Percentiles rank a stretch among this genome's conserved stretches.
Evolutionary conservation across 2,113 vertebrate species (phyloP).

Genomic region (Oceanites oceanicus): DNA sequence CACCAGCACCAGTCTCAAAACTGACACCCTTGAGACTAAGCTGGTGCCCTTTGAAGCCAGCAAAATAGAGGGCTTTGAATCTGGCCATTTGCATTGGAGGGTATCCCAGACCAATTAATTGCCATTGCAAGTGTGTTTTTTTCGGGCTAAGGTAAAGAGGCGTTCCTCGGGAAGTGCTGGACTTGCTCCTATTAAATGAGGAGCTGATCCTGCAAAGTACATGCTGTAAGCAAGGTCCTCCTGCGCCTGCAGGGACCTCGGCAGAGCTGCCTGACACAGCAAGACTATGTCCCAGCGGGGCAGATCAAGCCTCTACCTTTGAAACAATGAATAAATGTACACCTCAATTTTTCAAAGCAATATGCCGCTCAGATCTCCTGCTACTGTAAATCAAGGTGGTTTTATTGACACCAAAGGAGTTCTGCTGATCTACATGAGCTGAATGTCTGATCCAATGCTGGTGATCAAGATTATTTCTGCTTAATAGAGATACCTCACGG

Average conservation of each 20-base stretch:
- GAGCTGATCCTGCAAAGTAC: not conserved
- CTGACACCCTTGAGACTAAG: not conserved
- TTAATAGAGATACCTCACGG: not conserved
- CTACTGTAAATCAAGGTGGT: conserved; percentile 15
- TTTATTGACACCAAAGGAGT: conserved; percentile 36
- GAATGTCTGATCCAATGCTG: not conserved
- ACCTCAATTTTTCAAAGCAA: not conserved
- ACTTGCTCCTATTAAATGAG: not conserved
- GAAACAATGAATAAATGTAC: not conserved
- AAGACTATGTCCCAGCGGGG: not conserved
- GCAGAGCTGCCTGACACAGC: not conserved
- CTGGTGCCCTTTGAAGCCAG: conserved; percentile 20
- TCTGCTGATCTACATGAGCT: conserved; percentile 6
- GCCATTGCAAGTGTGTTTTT: not conserved
- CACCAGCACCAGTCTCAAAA: not conserved
- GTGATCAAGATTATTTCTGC: not conserved
- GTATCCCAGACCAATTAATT: conserved; percentile 53
- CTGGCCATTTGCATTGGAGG: conserved; percentile 41
- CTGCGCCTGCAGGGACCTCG: not conserved
- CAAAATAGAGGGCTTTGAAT: conserved; percentile 25
- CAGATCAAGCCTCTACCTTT: not conserved
- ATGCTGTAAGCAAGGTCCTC: not conserved
- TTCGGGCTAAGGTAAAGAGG: not conserved
- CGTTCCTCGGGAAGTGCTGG: not conserved
- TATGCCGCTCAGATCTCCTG: not conserved